Base-by-base conservation (phyloP, 2,797 vertebrate species). In the Sciurus carolinensis region DNA sequence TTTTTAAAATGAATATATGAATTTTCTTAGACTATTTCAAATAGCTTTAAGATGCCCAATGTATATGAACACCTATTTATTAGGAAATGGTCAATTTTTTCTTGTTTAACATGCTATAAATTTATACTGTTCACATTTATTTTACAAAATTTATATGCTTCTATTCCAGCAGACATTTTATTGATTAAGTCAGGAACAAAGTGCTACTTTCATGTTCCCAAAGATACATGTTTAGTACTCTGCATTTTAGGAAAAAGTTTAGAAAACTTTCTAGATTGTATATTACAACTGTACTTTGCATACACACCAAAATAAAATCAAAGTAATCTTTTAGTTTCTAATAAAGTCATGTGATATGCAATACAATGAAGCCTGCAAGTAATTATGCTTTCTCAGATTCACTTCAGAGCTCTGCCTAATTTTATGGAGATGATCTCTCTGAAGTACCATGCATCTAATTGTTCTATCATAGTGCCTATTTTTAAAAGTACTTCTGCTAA, bases 1-100 rank as follows among this genome's bases (percentile, higher is more conserved):
- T 71, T 47, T 79, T 30, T 28, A 77, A 30, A 91, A 84, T 66
- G 9, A 91, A 85, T 79, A 87, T 14, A 90, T 33, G 1, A 52
- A 69, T 84, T 81, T 87, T 71, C 39, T 77, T 81, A 67, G 39
- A 73, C 9, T 42, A 71, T 77, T 86, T 89, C 76, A 82, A 47
- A 89, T 83, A 69, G 24, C 57, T 64, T 79, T 83, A 73, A 97
- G 94, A 88, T 77, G n/a, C 12, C n/a, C 26, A 72, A 36, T 24
- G 14, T n/a, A 86, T 30, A 84, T 59, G 8, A 83, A 83, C 83
- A 82, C 13, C 24, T 59, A 73, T 20, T 90, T 83, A 59, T 0
- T 73, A n/a, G 81, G 18, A 95, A 90, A 87, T 83, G 36, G 33
- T 39, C 24, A 57, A 44, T 59, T 73, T 75, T n/a, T 77, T 87